phyloP scores from a whole-genome alignment of 2,797 vertebrate genomes.

The Hoplostethus atlanticus region DNA sequence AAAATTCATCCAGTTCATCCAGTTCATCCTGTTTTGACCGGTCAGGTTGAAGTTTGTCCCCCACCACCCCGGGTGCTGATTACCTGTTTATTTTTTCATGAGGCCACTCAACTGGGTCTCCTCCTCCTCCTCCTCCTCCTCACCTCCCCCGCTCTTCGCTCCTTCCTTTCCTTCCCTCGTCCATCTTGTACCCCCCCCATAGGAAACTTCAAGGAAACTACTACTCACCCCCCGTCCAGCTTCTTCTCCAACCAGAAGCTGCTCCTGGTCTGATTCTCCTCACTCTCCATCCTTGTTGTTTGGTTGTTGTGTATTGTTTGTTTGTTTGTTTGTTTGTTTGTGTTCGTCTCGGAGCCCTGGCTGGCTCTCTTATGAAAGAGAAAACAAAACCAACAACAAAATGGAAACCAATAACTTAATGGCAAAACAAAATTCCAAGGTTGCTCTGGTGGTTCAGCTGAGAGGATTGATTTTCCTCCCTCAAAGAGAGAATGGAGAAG shows the following conservation, averaged over 20 bases:
- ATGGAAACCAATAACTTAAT: slow-evolving; percentile 35
- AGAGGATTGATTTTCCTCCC: slow-evolving; percentile 47
- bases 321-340: not conserved
- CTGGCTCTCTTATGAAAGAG: not conserved
- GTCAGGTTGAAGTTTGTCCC: slow-evolving; percentile 29
- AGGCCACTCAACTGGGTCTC: slow-evolving; percentile 59
- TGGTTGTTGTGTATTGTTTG: not conserved
- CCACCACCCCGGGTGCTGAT: slow-evolving; percentile 66
- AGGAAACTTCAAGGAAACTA: no score
- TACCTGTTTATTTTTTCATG: slow-evolving; percentile 82
- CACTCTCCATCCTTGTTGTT: not conserved
- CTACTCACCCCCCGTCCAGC: no score
- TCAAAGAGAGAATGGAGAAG: slow-evolving; percentile 6
- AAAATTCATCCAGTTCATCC: slow-evolving; percentile 65
- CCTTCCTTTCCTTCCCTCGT: slow-evolving; percentile 12
- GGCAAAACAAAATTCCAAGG: slow-evolving; percentile 58
- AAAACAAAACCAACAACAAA: slow-evolving; percentile 29
- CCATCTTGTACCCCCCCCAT: no score
- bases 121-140: slow-evolving; percentile 33
- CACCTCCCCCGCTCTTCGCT: slow-evolving; percentile 16
- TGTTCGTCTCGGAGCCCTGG: slow-evolving; percentile 9
- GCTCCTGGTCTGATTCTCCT: no score
- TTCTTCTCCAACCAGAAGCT: no score
- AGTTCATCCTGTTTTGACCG: slow-evolving; percentile 54
- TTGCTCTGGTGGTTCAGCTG: slow-evolving; percentile 30